These are phyloP conservation scores for Drosophila koepferae DNA, from an alignment of 2,888 invertebrate genomes.

Conservation along the genomic window DNA sequence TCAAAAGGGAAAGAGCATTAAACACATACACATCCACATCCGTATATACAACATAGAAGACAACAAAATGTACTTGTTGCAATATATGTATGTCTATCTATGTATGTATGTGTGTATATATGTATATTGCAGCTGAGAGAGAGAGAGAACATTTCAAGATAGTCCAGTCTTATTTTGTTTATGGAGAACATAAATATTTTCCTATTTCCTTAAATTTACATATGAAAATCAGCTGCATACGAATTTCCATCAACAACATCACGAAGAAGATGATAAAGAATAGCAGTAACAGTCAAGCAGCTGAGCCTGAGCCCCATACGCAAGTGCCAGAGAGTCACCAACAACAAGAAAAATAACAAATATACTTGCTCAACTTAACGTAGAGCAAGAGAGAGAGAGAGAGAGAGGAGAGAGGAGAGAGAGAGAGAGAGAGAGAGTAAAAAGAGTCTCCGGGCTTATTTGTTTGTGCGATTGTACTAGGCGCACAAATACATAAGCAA, in stretches of 20 bases:
- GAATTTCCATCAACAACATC: conserved; percentile 41
- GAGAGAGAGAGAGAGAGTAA: conserved; percentile 1
- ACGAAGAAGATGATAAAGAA: conserved; percentile 19
- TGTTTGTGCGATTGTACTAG: conserved; percentile 30
- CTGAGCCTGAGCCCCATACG: conserved; percentile 59
- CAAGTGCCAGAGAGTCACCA: conserved; percentile 54
- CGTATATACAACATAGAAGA: background rate
- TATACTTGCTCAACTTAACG: conserved; percentile 5
- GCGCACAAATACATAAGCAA: conserved; percentile 35
- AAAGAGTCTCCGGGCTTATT: conserved; percentile 13
- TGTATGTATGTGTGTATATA: too few relatives aligned
- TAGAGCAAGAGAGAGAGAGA: background rate
- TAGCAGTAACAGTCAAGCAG: conserved; percentile 41
- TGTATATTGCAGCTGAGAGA: background rate
- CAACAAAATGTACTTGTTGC: conserved; percentile 8
- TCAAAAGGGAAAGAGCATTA: conserved; percentile 34
- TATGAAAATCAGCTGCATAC: conserved; percentile 60
- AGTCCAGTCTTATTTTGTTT: conserved; percentile 5
- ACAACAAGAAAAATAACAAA: conserved; percentile 35
- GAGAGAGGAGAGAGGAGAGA: too few relatives aligned
- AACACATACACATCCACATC: conserved; percentile 33
- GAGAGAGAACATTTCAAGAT: background rate
- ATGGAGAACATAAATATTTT: conserved; percentile 31
- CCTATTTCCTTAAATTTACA: conserved; percentile 39
- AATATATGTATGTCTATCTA: background rate